Evolutionary conservation across 2,797 vertebrate genomes (phyloP).

Genomic region (Bucorvus abyssinicus): DNA sequence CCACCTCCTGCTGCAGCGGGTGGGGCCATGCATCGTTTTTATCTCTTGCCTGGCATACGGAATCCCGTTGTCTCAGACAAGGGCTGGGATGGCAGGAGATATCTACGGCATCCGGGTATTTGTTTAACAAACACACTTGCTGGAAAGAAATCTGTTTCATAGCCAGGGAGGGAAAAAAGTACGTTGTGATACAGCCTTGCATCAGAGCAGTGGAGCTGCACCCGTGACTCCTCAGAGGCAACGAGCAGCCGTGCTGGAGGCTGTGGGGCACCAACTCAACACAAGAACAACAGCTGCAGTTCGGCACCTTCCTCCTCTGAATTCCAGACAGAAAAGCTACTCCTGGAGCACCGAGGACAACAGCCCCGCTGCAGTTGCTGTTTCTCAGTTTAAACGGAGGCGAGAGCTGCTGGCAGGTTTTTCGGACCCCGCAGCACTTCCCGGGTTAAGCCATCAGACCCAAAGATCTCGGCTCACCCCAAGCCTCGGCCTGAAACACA

Average conservation of each 20-base stretch:
- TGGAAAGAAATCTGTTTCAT: neutral
- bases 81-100: neutral
- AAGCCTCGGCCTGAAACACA: neutral
- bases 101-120: neutral
- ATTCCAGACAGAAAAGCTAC: neutral
- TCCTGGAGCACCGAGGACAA: neutral
- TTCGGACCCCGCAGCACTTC: neutral
- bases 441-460: neutral
- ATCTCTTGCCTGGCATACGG: neutral
- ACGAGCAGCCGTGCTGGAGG: neutral
- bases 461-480: neutral
- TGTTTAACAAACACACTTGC: constrained; percentile 35
- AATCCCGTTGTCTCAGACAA: neutral
- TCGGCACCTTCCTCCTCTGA: neutral
- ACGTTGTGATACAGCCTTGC: neutral
- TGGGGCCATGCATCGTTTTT: neutral
- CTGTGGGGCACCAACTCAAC: neutral
- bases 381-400: neutral
- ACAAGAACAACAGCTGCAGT: neutral
- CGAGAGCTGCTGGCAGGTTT: neutral
- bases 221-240: neutral
- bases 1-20: neutral
- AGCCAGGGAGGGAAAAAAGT: neutral
- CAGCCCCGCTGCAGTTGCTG: neutral
- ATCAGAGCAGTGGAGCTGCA: neutral